phyloP scores from a whole-genome alignment of 2,888 invertebrate species.

The Lysandra coridon region DNA sequence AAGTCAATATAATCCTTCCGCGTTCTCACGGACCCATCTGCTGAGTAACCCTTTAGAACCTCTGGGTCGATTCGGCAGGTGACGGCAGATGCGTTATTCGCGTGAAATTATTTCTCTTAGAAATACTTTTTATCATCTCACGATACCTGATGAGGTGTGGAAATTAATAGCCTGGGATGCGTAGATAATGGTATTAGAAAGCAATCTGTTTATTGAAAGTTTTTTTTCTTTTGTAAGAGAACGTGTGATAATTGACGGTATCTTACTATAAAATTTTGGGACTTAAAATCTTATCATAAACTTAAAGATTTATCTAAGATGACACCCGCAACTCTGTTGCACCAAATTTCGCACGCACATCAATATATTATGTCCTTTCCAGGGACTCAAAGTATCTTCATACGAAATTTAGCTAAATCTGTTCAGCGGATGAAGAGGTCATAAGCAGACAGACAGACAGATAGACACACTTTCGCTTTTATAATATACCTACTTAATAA shows the following conservation, averaged over 20 bases:
- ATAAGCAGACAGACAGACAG: no score
- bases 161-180: constrained; percentile 60
- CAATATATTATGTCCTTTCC: no score
- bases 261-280: neutral
- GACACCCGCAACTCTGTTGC: no score
- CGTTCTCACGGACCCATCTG: constrained; percentile 43
- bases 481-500: no score
- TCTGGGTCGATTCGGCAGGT: constrained; percentile 67
- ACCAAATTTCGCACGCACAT: no score
- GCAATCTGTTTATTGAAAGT: neutral
- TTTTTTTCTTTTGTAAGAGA: neutral
- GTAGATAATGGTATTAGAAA: constrained; percentile 7
- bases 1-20: constrained; percentile 52
- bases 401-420: no score
- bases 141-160: constrained; percentile 69
- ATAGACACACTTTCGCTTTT: no score
- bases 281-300: no score
- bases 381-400: no score
- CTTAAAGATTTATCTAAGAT: no score
- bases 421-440: no score
- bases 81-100: constrained; percentile 74
- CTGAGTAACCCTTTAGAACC: constrained; percentile 64
- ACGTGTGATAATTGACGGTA: neutral
- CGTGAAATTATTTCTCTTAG: constrained; percentile 74
- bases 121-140: constrained; percentile 58